A percentile compares a stretch with the other conserved stretches of the same genome.
Evolutionary conservation across 2,888 invertebrate genomes (phyloP).

Genomic region (Chloroclysta siterata): DNA sequence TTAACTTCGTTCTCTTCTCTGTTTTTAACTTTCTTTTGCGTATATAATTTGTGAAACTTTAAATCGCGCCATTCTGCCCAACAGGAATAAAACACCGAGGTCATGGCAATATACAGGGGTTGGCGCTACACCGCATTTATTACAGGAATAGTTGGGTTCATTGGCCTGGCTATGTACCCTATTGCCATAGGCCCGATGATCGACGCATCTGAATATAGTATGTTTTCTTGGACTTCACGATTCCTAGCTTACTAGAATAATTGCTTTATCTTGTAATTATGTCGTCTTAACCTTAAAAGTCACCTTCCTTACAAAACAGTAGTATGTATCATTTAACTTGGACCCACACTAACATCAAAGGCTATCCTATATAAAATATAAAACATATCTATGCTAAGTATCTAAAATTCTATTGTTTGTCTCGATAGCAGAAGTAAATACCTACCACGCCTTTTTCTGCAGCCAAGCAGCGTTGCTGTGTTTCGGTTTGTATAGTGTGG

Average conservation of each 20-base stretch:
- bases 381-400: too few relatives aligned
- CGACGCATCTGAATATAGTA: slow-evolving; percentile 87
- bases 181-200: slow-evolving; percentile 87
- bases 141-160: slow-evolving; percentile 80
- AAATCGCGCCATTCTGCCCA: background rate
- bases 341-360: too few relatives aligned
- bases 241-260: background rate
- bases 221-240: slow-evolving; percentile 48
- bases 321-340: too few relatives aligned
- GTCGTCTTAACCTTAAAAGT: background rate
- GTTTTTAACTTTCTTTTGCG: background rate
- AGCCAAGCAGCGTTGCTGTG: too few relatives aligned
- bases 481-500: too few relatives aligned
- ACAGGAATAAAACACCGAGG: background rate
- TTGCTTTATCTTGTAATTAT: background rate
- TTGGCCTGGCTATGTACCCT: slow-evolving; percentile 85
- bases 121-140: slow-evolving; percentile 83
- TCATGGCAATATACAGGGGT: slow-evolving; percentile 64
- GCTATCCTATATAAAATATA: too few relatives aligned
- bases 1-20: background rate
- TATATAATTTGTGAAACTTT: background rate
- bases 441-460: too few relatives aligned
- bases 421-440: too few relatives aligned
- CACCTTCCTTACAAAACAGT: too few relatives aligned
- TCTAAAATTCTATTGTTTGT: too few relatives aligned